Conservation (phyloP, 2,113 vertebrate species). For the Etheostoma spectabile region DNA sequence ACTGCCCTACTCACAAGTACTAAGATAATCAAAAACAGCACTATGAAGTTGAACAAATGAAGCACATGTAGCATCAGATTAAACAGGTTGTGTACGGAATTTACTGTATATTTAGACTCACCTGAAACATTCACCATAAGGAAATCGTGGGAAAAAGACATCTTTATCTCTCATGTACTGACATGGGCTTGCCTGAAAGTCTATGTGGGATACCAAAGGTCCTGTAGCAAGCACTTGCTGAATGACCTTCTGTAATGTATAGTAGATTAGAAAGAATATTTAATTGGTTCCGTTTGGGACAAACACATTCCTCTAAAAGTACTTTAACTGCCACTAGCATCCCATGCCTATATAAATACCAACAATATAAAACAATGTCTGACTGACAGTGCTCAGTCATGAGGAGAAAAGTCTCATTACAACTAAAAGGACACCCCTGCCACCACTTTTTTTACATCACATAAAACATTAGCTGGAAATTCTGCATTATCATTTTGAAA, state of each 20-base stretch:
- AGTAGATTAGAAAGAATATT: slow-evolving; percentile 52
- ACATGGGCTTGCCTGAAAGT: slow-evolving; percentile 39
- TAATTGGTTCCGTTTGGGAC: slow-evolving; percentile 34
- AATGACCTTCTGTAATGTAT: slow-evolving; percentile 71
- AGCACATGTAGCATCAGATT: slow-evolving; percentile 78
- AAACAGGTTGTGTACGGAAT: slow-evolving; percentile 29
- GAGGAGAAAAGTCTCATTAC: slow-evolving; percentile 37
- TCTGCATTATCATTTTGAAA: slow-evolving; percentile 51
- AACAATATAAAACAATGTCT: slow-evolving; percentile 20
- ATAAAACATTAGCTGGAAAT: slow-evolving; percentile 51
- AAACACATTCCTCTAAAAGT: slow-evolving; percentile 49
- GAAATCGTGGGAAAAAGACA: slow-evolving; percentile 43
- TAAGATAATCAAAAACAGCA: slow-evolving; percentile 49
- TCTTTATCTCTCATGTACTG: slow-evolving; percentile 78
- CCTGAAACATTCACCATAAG: slow-evolving; percentile 18
- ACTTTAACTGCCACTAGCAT: slow-evolving; percentile 70
- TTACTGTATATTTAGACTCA: slow-evolving; percentile 19
- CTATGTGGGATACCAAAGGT: slow-evolving; percentile 66
- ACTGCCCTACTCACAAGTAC: slow-evolving; percentile 61
- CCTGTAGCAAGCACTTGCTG: slow-evolving; percentile 73
- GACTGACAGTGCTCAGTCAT: slow-evolving; percentile 49
- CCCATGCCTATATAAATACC: slow-evolving; percentile 44
- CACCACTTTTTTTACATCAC: slow-evolving; percentile 50
- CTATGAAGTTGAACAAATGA: slow-evolving; percentile 48
- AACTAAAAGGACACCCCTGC: slow-evolving; percentile 39